phyloP scores from a whole-genome alignment of 2,113 vertebrate genomes.

The Brachyhypopomus occidentalis region DNA sequence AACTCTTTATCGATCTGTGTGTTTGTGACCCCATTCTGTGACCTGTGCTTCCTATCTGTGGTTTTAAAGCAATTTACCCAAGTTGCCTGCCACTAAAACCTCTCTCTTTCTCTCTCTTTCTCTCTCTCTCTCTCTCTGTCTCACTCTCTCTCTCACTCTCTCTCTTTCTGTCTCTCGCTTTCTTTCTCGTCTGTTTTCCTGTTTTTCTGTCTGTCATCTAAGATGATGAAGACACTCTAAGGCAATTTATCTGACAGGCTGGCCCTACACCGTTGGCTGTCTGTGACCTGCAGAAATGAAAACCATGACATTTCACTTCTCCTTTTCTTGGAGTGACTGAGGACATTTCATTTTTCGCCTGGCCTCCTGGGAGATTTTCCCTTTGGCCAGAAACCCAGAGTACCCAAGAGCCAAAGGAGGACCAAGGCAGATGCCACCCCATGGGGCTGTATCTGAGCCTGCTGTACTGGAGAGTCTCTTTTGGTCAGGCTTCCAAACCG shows the following conservation, averaged over 20 bases:
- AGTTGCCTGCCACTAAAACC: conserved; percentile 1
- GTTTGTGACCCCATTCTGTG: conserved; percentile 50
- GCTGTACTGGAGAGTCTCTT: background rate
- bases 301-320: conserved; percentile 3
- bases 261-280: conserved; percentile 12
- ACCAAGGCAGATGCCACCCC: background rate
- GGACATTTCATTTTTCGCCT: conserved; percentile 27
- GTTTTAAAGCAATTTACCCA: conserved; percentile 48
- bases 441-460: background rate
- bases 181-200: background rate
- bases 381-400: conserved; percentile 11
- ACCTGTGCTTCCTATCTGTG: conserved; percentile 32
- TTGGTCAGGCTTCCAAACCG: background rate
- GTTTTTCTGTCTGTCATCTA: background rate
- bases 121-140: background rate
- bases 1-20: conserved; percentile 44
- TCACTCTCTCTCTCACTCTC: too few relatives aligned
- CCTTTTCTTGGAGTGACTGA: conserved; percentile 10
- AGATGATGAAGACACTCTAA: conserved; percentile 31
- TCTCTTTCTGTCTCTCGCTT: background rate
- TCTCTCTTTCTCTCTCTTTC: background rate
- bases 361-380: conserved; percentile 5
- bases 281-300: conserved; percentile 26
- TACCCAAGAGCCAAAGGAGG: background rate
- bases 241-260: conserved; percentile 43